phyloP scores from a whole-genome alignment of 2,113 vertebrate species.

The Crocuta crocuta region DNA sequence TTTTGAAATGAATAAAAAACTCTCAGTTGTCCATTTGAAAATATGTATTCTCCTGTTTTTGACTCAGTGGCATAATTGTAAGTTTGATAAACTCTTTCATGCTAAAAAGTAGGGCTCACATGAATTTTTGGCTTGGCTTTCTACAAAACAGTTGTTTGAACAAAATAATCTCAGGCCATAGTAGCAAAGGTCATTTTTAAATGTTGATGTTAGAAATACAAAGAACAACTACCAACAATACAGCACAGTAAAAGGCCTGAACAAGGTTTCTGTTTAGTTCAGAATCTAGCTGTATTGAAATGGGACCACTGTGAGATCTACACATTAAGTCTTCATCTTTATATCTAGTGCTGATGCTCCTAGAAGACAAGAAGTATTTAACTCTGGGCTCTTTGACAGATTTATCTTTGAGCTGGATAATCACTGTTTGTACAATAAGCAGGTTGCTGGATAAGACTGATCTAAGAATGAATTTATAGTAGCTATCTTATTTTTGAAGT shows the following conservation, averaged over 20 bases:
- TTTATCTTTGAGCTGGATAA: constrained; percentile 67
- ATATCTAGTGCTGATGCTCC: constrained; percentile 71
- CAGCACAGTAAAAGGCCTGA: constrained; percentile 74
- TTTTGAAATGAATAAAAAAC: neutral
- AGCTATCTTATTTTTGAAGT: constrained; percentile 57
- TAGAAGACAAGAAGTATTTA: constrained; percentile 81
- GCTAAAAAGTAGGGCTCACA: neutral
- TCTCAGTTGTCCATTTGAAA: neutral
- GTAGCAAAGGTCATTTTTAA: constrained; percentile 76
- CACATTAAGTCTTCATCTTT: constrained; percentile 81
- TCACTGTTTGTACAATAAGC: constrained; percentile 74
- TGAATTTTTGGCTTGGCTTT: neutral
- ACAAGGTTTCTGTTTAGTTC: constrained; percentile 81
- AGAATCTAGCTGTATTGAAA: constrained; percentile 79
- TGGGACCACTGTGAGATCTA: constrained; percentile 73
- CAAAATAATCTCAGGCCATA: constrained; percentile 79
- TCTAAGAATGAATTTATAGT: constrained; percentile 79
- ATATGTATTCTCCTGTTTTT: neutral
- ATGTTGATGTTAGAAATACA: constrained; percentile 76
- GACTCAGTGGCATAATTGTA: neutral
- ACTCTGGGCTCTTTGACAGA: constrained; percentile 72
- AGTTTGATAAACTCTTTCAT: neutral
- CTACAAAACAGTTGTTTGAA: constrained; percentile 75
- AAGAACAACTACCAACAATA: constrained; percentile 65
- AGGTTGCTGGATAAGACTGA: constrained; percentile 78